Base-by-base conservation (phyloP, 35 echinoderm and acorn worm genomes). In the Heliocidaris erythrogramma region DNA sequence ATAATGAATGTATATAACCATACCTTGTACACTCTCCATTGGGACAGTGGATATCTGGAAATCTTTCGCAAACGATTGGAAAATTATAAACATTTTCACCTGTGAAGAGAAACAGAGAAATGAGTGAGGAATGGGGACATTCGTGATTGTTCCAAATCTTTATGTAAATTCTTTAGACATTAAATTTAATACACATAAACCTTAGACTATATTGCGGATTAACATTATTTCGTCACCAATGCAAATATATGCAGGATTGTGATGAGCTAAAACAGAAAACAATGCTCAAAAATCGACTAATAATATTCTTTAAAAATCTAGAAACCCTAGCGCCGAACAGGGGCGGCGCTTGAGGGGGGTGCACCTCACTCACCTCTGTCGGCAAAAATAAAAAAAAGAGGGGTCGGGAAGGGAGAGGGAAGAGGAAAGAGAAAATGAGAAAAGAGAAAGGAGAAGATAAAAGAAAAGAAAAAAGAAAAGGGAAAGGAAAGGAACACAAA, bases 41-140 rank as follows among this genome's bases (percentile, higher is more conserved):
- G 18, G 91, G 91, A 92, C 91, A 92, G 16, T 92, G 91, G 29
- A 92, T 59, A 48, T 92, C 91, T 48, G 91, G 91, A 50, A 56
- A 50, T 92, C 91, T 92, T 48, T 92, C 91, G 50, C 91, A 92
- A 21, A 92, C 50, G 16, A 49, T 92, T 92, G 91, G 91, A 59
- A 92, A 59, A 59, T 52, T 53, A 59, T 92, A 92, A 18, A 92
- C 48, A 92, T 59, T 92, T 30, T 92, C 49, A 50, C 49, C 91
- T 92, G 49, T 2, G 47, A 47, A 92, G 10, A 92, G 49, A 92
- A 21, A 48, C 6, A 50, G 16, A 6, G 91, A 50, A 59, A 48
- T 30, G 31, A 24, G n/a, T 86, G 85, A 30, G 21, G 31, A 8
- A 24, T 5, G 9, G 31, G 85, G 21, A 32, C 31, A 86, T 3